Base-by-base conservation (phyloP, 2,888 invertebrate species). In the Athetis lepigone region DNA sequence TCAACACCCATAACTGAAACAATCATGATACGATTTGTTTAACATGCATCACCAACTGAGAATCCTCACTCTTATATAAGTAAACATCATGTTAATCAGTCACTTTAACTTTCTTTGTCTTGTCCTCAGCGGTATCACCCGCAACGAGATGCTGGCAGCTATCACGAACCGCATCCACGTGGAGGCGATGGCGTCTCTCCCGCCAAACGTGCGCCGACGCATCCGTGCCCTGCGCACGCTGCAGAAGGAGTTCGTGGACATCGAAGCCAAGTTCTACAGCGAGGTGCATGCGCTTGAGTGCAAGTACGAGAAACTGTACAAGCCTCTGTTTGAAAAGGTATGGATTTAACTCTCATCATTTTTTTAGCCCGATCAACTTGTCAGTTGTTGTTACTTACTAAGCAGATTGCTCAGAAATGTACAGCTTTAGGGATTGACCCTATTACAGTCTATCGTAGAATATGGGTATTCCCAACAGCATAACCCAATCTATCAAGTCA, bases 241-340 rank as follows among this genome's bases (percentile, higher is more conserved):
- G 2, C 99, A 99, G 90, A 95, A 98, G 82, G 97, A 98, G 82
- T 96, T 97, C 49, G 97, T 98, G 6, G 96, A 98, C 84, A 96
- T 99, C 59, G 99, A 99, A 91, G 97, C 98, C 0, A 97, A 98
- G 86, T 99, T 99, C 93, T 99, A 99, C 92, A 97, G 97, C 84
- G 98, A 99, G 85, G 98, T 99, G 40, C 99, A 99, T 88, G 96
- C 97, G 21, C 95, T 99, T 54, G 99, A 99, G 94, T 97, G 97
- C 94, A 97, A 98, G 91, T 99, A 98, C 90, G 97, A 98, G 85
- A 96, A 96, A 78, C 92, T 97, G 77, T 98, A 98, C 91, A 96
- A 96, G 61, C 97, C 97, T 2, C 90, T 97, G 43, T 98, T 97
- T 91, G 97, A 98, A 80, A 97, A 98, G 96, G 97, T 97, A 39